Evolutionary conservation across 2,888 invertebrate genomes (phyloP), one percentile per base, ranked within the genome.

Genomic region (Acanthosepion pharaonis): DNA sequence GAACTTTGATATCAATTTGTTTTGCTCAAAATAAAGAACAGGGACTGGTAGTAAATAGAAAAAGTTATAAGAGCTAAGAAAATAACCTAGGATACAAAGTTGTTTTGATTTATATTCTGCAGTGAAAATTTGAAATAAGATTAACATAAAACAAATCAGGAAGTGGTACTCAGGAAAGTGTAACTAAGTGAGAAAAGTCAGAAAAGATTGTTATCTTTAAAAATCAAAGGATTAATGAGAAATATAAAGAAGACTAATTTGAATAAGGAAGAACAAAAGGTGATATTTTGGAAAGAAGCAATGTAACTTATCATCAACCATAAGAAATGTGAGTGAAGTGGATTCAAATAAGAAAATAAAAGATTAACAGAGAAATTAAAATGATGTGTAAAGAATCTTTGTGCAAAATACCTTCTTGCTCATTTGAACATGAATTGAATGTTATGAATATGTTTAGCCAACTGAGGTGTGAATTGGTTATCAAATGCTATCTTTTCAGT

Each of bases 181-280:
- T 15, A 59, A 59, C 23, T 23, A 33, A 78, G 33, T 78, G 78
- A 78, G n/a, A n/a, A 78, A 78, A 78, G 78, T n/a, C 78, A n/a
- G 78, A 78, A 78, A 78, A 33, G 78, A 78, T 78, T 78, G 78
- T 78, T 33, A 78, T 78, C 78, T 78, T 78, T 78, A 15, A 78
- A 78, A 78, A 78, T 78, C 78, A 78, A 78, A 78, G 78, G 78
- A 78, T 78, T 78, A 78, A 78, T 78, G 78, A 78, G n/a, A 78
- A 78, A 78, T 78, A 78, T n/a, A 78, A 78, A 78, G 78, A n/a
- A n/a, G 78, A 78, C 78, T 78, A 78, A 78, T 78, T 78, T 78
- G 15, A 78, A 78, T 9, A 33, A n/a, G 33, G 33, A 78, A n/a
- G 33, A 78, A n/a, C 5, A 78, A 33, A 78, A 78, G 78, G 78